Evolutionary conservation across 1,140 invertebrate genomes (phyloP), one percentile per base, ranked within the genome.

Genomic region (Tetramorium alpestre): DNA sequence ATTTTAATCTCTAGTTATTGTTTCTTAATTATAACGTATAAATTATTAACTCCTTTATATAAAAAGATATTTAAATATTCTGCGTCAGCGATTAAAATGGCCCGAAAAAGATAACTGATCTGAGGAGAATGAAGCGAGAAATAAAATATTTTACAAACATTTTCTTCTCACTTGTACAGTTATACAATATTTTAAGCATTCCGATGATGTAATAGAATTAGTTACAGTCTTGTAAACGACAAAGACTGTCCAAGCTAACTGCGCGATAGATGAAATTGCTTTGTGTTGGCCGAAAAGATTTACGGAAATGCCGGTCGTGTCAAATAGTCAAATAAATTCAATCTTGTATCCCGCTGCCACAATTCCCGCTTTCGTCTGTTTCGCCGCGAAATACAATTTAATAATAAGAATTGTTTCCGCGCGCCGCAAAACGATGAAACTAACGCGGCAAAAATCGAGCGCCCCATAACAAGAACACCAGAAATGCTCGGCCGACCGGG

Each of bases 381-480:
- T 33, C 16, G 25, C 33, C 13, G 54, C 44, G 41, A 62, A 38
- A 73, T 84, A 38, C 28, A 84, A 84, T 84, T 84, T 60, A 75
- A 84, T 84, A 81, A 81, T 81, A 84, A 84, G 67, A 82, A 60
- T 73, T 73, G 54, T 51, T 51, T 47, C n/a, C 47, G 47, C 41
- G 38, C 44, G 33, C 47, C 13, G 41, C 77, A 69, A 84, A 72
- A 84, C 69, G 41, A 25, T 41, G 41, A 18, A 3, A 5, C 22
- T 22, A n/a, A 16, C 47, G 16, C 38, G 47, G 41, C n/a, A 77
- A 77, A 85, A 85, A 77, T 85, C 82, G 60, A 41, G 60, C 60
- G 60, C 33, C 18, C 18, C 18, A 33, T 28, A 51, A 44, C 58
- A 85, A 85, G 73, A 85, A 54, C 73, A 25, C 60, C 47, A 38